A percentile compares a stretch with the other conserved stretches of the same genome.
Evolutionary conservation across 1,140 invertebrate species (phyloP).

Genomic region (Lordiphosa clarofinis): DNA sequence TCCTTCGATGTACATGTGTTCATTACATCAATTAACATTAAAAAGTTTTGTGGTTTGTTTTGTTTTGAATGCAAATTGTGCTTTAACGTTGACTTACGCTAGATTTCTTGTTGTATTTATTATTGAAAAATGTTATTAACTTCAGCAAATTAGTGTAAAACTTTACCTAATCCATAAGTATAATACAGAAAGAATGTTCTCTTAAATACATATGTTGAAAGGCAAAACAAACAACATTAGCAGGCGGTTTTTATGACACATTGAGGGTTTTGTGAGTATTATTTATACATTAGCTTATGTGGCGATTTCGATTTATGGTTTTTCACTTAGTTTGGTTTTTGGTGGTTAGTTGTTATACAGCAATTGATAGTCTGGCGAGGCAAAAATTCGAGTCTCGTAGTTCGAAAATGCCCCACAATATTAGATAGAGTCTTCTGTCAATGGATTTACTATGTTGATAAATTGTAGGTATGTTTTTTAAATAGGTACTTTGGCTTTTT

Average conservation of each 20-base stretch:
- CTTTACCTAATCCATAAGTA: slow-evolving; percentile 53
- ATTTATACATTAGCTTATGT: slow-evolving; percentile 46
- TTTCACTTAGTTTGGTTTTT: slow-evolving; percentile 28
- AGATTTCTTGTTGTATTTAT: slow-evolving; percentile 25
- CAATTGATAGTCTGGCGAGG: slow-evolving; percentile 45
- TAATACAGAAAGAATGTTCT: slow-evolving; percentile 33
- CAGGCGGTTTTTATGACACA: slow-evolving; percentile 7
- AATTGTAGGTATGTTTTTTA: slow-evolving; percentile 54
- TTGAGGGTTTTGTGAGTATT: slow-evolving; percentile 43
- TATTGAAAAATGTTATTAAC: slow-evolving; percentile 47
- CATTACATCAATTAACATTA: slow-evolving; percentile 20
- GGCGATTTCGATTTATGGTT: slow-evolving; percentile 14
- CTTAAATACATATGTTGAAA: slow-evolving; percentile 14
- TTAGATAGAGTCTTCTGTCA: slow-evolving; percentile 31
- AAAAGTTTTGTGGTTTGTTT: slow-evolving; percentile 26
- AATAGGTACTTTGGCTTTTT: slow-evolving; percentile 73
- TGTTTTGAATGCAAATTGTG: slow-evolving; percentile 50
- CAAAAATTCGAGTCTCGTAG: slow-evolving; percentile 13
- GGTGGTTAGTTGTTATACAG: slow-evolving; percentile 47
- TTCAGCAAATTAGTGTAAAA: slow-evolving; percentile 73
- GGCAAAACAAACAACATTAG: slow-evolving; percentile 12
- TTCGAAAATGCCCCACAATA: slow-evolving; percentile 31
- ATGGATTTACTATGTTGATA: slow-evolving; percentile 49
- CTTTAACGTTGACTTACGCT: slow-evolving; percentile 51
- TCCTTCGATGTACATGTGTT: slow-evolving; percentile 59